Conservation (phyloP, 1,140 invertebrate species). For the Pararge aegeria region DNA sequence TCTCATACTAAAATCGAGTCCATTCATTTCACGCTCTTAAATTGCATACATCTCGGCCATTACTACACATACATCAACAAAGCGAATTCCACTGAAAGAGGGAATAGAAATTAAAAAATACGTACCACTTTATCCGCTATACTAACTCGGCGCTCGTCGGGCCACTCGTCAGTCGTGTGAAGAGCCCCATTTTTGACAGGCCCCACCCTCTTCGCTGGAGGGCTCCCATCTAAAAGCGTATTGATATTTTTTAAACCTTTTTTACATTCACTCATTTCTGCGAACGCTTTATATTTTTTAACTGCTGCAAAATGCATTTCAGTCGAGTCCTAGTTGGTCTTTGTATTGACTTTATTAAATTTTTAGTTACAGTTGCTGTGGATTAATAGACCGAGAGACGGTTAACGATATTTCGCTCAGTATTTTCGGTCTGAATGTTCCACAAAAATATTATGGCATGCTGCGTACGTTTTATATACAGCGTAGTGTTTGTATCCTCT, state of each 20-base stretch:
- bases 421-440: not conserved
- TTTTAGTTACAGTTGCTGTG: not conserved
- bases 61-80: too few relatives aligned
- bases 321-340: not conserved
- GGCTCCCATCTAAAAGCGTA: constrained; percentile 48
- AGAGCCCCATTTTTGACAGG: constrained; percentile 56
- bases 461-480: too few relatives aligned
- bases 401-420: not conserved
- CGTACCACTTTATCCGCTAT: constrained; percentile 22
- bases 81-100: not conserved
- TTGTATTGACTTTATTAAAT: not conserved
- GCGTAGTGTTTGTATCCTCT: too few relatives aligned
- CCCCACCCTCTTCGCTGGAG: constrained; percentile 42
- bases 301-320: not conserved
- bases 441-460: too few relatives aligned
- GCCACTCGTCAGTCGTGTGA: constrained; percentile 49
- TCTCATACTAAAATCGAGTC: too few relatives aligned
- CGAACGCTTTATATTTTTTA: constrained; percentile 6
- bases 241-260: constrained; percentile 19
- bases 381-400: not conserved
- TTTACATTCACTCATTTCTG: constrained; percentile 1
- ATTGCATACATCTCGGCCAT: too few relatives aligned
- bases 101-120: not conserved
- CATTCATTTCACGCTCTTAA: too few relatives aligned
- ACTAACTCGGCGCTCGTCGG: constrained; percentile 28